These are phyloP conservation scores for Cydia strobilella DNA, from an alignment of 1,140 invertebrate genomes.

Conservation along the genomic window DNA sequence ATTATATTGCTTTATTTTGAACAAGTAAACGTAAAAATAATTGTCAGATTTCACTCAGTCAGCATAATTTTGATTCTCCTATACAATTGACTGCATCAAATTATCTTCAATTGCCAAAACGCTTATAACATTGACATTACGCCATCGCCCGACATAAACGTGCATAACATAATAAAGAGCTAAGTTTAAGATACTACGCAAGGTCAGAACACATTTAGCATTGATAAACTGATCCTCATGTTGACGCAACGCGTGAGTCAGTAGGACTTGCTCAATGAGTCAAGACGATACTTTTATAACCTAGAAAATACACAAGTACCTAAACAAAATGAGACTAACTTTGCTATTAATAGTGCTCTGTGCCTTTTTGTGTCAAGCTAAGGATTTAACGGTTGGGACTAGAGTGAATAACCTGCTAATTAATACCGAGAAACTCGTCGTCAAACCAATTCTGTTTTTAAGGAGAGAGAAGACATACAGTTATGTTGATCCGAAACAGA, in stretches of 20 bases:
- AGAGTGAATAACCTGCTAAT: constrained; percentile 68
- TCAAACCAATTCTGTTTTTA: constrained; percentile 53
- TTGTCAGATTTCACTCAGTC: too few species aligned
- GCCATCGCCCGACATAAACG: background rate
- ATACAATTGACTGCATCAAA: too few species aligned
- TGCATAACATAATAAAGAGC: constrained; percentile 19
- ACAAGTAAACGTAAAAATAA: too few species aligned
- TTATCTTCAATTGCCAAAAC: background rate
- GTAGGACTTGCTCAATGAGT: constrained; percentile 15
- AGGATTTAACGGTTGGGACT: constrained; percentile 62
- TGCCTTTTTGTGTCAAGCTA: constrained; percentile 51
- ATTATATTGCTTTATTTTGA: too few species aligned
- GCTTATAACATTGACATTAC: background rate
- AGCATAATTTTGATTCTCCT: too few species aligned
- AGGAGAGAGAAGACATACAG: constrained; percentile 65
- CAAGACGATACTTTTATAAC: constrained; percentile 10
- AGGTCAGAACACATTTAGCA: constrained; percentile 29
- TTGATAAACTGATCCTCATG: constrained; percentile 26
- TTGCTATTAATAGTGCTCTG: constrained; percentile 50
- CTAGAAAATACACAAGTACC: constrained; percentile 33
- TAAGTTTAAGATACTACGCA: constrained; percentile 14
- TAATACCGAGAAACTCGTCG: constrained; percentile 65
- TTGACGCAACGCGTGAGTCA: constrained; percentile 25
- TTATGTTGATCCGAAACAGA: constrained; percentile 60
- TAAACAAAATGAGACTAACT: constrained; percentile 56